Evolutionary conservation across 1,140 invertebrate genomes (phyloP).

Genomic region (Brachionus sp.): DNA sequence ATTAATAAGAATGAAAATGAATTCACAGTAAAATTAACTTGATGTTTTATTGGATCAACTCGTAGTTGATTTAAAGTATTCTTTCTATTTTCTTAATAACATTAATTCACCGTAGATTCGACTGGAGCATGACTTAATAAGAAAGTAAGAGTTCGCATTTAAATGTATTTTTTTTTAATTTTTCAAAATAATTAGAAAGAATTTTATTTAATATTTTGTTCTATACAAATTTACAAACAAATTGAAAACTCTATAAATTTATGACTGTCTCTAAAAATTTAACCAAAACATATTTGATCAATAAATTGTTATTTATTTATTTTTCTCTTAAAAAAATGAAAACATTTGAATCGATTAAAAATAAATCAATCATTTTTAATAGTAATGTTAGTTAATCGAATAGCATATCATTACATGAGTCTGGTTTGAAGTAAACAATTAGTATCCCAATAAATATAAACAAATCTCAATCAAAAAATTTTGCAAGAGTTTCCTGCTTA

Average conservation of each 20-base stretch:
- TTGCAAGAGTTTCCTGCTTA: background rate
- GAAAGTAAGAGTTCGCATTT: too few species aligned
- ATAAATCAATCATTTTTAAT: constrained; percentile 40
- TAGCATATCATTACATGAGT: background rate
- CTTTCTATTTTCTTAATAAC: too few species aligned
- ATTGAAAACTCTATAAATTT: too few species aligned
- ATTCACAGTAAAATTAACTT: too few species aligned
- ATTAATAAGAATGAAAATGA: too few species aligned
- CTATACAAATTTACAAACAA: too few species aligned
- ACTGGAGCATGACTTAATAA: too few species aligned
- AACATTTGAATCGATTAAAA: constrained; percentile 32
- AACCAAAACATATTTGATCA: background rate
- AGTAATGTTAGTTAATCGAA: constrained; percentile 9
- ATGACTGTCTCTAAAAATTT: background rate
- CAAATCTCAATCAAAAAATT: background rate
- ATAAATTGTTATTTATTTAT: background rate
- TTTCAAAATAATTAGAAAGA: too few species aligned
- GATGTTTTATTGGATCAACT: too few species aligned
- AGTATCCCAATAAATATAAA: constrained; percentile 2
- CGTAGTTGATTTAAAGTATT: too few species aligned
- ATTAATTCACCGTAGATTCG: too few species aligned
- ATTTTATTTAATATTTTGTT: too few species aligned
- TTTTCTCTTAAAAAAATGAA: background rate
- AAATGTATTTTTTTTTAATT: constrained; percentile 8
- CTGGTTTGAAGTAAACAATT: constrained; percentile 16